phyloP scores from a whole-genome alignment of 2,797 vertebrate species.

The Lagocephalus sceleratus region DNA sequence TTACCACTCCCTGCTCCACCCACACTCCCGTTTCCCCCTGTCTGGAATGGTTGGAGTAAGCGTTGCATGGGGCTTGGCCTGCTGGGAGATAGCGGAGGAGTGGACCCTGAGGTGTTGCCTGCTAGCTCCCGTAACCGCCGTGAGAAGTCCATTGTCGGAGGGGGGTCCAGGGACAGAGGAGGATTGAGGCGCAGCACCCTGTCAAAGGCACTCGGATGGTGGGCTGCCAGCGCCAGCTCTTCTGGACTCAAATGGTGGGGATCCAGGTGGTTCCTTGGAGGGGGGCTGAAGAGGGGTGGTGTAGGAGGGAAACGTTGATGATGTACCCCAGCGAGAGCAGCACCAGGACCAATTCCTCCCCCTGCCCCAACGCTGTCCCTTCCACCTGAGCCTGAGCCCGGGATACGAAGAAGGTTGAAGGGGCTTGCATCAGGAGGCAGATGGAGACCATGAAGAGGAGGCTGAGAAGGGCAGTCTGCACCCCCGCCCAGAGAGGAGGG shows the following conservation, averaged over 20 bases:
- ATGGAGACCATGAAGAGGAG: conserved; percentile 97
- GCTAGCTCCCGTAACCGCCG: conserved; percentile 97
- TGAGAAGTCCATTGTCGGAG: conserved; percentile 99
- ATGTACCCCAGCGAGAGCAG: conserved; percentile 83
- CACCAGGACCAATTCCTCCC: conserved; percentile 68
- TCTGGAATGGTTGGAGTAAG: conserved; percentile 98
- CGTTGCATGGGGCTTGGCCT: conserved; percentile 98
- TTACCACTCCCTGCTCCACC: conserved; percentile 76
- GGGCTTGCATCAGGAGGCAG: conserved; percentile 98
- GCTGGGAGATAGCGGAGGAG: conserved; percentile 94
- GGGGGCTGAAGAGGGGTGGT: conserved; percentile 97
- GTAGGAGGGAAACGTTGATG: conserved; percentile 93
- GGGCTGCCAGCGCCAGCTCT: conserved; percentile 97
- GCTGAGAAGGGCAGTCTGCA: conserved; percentile 93
- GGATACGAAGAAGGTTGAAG: conserved; percentile 98
- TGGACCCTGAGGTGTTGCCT: conserved; percentile 92
- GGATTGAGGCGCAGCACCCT: conserved; percentile 99
- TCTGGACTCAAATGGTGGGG: conserved; percentile 97
- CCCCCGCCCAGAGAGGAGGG: conserved; percentile 87
- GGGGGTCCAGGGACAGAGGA: conserved; percentile 96
- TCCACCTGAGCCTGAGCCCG: conserved; percentile 92
- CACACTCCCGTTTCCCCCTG: conserved; percentile 60
- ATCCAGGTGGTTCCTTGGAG: conserved; percentile 97
- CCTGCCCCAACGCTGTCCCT: conserved; percentile 83
- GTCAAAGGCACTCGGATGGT: conserved; percentile 99